These are phyloP conservation scores for Spea hammondii DNA, from an alignment of 2,797 vertebrate species.

Conservation along the genomic window DNA sequence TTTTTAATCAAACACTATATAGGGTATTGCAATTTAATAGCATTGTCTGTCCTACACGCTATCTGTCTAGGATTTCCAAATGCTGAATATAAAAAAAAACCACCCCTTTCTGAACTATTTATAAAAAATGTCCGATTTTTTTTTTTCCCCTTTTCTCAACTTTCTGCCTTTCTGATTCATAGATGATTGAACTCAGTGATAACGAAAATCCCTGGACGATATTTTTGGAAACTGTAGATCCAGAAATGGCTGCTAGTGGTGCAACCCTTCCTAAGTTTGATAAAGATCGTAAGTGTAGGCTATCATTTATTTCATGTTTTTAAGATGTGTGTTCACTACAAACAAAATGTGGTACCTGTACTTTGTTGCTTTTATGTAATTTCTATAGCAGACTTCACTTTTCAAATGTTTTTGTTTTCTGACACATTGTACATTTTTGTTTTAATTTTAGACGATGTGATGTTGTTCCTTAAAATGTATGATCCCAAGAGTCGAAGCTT, in stretches of 20 bases:
- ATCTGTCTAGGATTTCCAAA: too few species aligned
- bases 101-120: too few species aligned
- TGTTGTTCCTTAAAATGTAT: constrained; percentile 99
- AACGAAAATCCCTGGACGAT: constrained; percentile 99
- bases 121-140: not conserved
- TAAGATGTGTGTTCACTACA: not conserved
- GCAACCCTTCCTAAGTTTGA: constrained; percentile 98
- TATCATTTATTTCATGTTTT: constrained; percentile 25
- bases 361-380: too few species aligned
- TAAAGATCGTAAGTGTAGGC: constrained; percentile 91
- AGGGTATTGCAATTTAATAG: too few species aligned
- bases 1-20: too few species aligned
- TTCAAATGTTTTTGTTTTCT: not conserved
- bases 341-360: too few species aligned
- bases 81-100: too few species aligned
- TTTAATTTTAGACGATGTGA: constrained; percentile 87
- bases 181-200: constrained; percentile 99
- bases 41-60: too few species aligned
- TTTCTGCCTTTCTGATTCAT: constrained; percentile 14
- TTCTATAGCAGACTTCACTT: not conserved
- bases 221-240: constrained; percentile 98
- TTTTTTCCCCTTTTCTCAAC: not conserved
- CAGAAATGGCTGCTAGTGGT: constrained; percentile 95
- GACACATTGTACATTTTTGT: constrained; percentile 5
- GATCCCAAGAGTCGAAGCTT: constrained; percentile 98